Base-by-base conservation (phyloP, 2,113 vertebrate genomes). In the Alexandromys fortis region DNA sequence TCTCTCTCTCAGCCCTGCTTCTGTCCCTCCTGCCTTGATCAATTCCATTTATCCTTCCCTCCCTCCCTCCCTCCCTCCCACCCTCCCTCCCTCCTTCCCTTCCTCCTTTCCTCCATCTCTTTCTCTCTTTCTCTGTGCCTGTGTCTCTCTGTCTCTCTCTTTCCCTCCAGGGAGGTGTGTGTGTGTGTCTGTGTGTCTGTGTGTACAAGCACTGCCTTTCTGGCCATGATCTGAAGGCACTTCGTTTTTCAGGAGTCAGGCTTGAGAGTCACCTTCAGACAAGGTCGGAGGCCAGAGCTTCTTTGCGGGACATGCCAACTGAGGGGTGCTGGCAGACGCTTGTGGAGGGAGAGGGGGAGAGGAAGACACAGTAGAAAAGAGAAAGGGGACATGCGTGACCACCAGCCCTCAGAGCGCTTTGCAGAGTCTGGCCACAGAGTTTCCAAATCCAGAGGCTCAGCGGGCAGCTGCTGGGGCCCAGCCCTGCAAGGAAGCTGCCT, bases 201-300 rank as follows among this genome's bases (percentile, higher is more conserved):
- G 28, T 6, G 24, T 58, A n/a, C 55, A 58, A 3, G 63, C 26
- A 5, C 35, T 22, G 33, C 1, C 0, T 11, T 86, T 70, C 52
- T 33, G 19, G 1, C 75, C 70, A 3, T 28, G 16, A 35, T 2
- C 7, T 49, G 33, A 86, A 86, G 21, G 73, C 30, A 35, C 8
- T 0, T n/a, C 2, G 5, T 81, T 88, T 67, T 67, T 63, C 42
- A 61, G 94, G 86, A 92, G n/a, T 63, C 12, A 61, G 42, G 26
- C 52, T 76, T 63, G 35, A 33, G 58, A 89, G 33, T 95, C 45
- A 95, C 95, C 93, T 96, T 96, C 86, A 75, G 78, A 68, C 91
- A 87, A 96, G 94, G 91, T 96, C 22, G 0, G 30, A 87, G 58
- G 30, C 72, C 49, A 7, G 5, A 26, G 26, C 42, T 76, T 47